A percentile compares a stretch with the other conserved stretches of the same genome.
Conservation (phyloP, 2,113 vertebrate genomes). For the Gulo gulo region DNA sequence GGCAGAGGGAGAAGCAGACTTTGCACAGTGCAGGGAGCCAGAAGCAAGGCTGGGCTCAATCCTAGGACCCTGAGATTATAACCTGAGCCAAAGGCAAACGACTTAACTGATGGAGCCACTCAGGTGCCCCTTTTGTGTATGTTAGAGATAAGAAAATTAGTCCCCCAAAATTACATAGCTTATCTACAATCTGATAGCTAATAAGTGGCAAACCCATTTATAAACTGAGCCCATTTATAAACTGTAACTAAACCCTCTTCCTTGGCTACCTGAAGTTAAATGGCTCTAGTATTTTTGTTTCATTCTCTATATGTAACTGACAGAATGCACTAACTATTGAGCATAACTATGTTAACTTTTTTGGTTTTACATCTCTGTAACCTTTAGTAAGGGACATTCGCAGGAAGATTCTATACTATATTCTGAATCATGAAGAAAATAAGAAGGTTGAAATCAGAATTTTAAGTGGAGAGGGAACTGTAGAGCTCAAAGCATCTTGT, state of each 20-base stretch:
- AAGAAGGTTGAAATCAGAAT: neutral
- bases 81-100: neutral
- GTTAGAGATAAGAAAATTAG: neutral
- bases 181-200: neutral
- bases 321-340: neutral
- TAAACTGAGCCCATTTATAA: neutral
- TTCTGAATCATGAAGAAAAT: neutral
- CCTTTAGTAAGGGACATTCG: neutral
- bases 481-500: neutral
- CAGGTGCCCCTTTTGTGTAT: neutral
- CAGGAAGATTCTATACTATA: neutral
- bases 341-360: neutral
- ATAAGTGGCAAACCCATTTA: neutral
- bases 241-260: neutral
- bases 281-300: neutral
- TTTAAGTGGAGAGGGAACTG: neutral
- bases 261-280: neutral
- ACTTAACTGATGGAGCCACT: neutral
- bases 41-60: neutral
- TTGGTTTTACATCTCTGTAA: neutral
- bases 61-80: neutral
- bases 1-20: neutral
- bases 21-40: neutral
- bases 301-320: neutral
- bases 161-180: neutral